phyloP scores from a whole-genome alignment of 1,140 invertebrate species.

The Bathynomus jamesi region DNA sequence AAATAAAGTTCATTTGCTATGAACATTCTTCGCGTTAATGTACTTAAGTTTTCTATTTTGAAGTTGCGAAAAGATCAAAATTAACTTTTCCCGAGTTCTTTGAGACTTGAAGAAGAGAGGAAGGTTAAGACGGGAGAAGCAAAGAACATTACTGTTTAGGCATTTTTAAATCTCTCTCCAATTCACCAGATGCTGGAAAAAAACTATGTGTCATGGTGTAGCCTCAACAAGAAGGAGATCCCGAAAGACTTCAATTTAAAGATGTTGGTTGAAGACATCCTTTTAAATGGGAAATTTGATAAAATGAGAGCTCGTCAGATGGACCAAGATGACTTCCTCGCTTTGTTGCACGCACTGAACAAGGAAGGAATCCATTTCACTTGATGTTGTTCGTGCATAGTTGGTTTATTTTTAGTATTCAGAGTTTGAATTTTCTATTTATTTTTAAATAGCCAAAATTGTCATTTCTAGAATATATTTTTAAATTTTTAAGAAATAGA shows the following conservation, averaged over 20 bases:
- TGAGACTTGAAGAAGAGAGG: too few species aligned
- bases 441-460: too few species aligned
- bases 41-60: too few species aligned
- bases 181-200: not conserved
- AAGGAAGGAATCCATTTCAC: constrained; percentile 77
- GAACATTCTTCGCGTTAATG: too few species aligned
- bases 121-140: too few species aligned
- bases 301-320: constrained; percentile 68
- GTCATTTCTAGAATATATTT: too few species aligned
- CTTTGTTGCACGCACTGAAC: constrained; percentile 77
- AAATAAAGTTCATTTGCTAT: too few species aligned
- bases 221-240: constrained; percentile 41
- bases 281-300: not conserved
- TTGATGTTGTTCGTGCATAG: too few species aligned
- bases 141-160: too few species aligned
- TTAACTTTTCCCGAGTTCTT: too few species aligned
- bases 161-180: not conserved
- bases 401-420: not conserved
- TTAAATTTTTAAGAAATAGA: too few species aligned
- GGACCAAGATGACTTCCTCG: constrained; percentile 95
- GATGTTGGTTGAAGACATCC: constrained; percentile 14
- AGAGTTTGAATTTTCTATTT: not conserved
- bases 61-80: too few species aligned
- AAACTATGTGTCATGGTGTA: not conserved
- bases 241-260: constrained; percentile 78